Conservation (phyloP, 2,888 invertebrate genomes). For the Horisme vitalbata region DNA sequence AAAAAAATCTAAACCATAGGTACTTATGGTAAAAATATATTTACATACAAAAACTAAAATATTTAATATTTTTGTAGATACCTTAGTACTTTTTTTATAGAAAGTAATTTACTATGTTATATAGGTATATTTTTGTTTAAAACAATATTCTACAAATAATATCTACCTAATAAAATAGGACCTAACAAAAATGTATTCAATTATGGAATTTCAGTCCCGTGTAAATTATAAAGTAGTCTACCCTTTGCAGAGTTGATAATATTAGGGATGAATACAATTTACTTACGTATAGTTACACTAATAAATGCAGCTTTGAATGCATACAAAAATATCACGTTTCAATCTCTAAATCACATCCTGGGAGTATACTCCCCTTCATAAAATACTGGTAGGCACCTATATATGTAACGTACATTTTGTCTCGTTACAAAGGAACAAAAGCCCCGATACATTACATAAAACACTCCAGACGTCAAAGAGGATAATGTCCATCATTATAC, state of each 20-base stretch:
- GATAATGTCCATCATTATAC: conserved; percentile 81
- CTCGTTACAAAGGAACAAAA: conserved; percentile 76
- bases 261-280: conserved; percentile 41
- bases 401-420: conserved; percentile 67
- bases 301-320: conserved; percentile 61
- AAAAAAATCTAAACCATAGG: no score
- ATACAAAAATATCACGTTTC: conserved; percentile 77
- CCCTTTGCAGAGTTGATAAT: conserved; percentile 36
- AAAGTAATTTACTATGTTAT: no score
- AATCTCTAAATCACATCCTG: conserved; percentile 67
- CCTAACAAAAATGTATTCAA: no score
- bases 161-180: no score
- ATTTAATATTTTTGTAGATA: no score
- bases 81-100: no score
- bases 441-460: conserved; percentile 75
- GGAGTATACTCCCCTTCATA: conserved; percentile 67
- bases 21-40: no score
- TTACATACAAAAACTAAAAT: no score
- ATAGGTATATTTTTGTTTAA: no score
- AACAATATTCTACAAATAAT: no score
- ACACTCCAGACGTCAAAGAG: conserved; percentile 77
- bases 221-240: conserved; percentile 38
- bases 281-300: conserved; percentile 48
- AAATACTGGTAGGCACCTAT: conserved; percentile 49
- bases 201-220: no score